Base-by-base conservation (phyloP, 2,888 invertebrate genomes). In the Cephus pulcher region DNA sequence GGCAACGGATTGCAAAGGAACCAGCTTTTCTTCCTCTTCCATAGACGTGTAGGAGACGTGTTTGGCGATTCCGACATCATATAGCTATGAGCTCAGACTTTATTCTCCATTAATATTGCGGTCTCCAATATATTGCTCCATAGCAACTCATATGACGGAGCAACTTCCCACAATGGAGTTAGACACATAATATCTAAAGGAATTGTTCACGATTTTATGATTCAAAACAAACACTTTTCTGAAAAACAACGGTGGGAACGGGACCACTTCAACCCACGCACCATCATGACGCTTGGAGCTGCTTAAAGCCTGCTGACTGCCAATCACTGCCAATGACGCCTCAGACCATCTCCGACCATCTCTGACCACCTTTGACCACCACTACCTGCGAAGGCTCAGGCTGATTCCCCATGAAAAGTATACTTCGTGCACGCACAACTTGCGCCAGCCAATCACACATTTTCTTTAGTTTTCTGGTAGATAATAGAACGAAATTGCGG, bases 221-320 rank as follows among this genome's bases (percentile, higher is more conserved):
- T 87, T 87, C 82, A 88, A 88, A 89, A 88, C 87, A 89, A 88
- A 84, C 84, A 81, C 78, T 79, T 84, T 79, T 80, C 80, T 80
- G 82, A 79, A 84, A 84, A 84, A 83, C 82, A 56, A 56, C 56
- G 56, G 56, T 56, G 9, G 23, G 56, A 56, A 56, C 9, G 56
- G 56, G 23, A 81, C 81, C 82, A 32, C 79, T 77, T 75, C 78
- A 56, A 79, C 84, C 84, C 82, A 85, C 85, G 80, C 86, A 85
- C 82, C 86, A 84, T 86, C 79, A 83, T 83, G 86, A 89, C 87
- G 86, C 86, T 85, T 85, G 6, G 56, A 56, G 56, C 56, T 23
- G 23, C 56, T 2, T 56, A 23, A 56, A 56, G 9, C 23, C 56
- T 56, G 23, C 56, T 56, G 56, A 23, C 56, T 23, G 9, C 56